Evolutionary conservation across 2,797 vertebrate species (phyloP).

Genomic region (Mastacembelus armatus): DNA sequence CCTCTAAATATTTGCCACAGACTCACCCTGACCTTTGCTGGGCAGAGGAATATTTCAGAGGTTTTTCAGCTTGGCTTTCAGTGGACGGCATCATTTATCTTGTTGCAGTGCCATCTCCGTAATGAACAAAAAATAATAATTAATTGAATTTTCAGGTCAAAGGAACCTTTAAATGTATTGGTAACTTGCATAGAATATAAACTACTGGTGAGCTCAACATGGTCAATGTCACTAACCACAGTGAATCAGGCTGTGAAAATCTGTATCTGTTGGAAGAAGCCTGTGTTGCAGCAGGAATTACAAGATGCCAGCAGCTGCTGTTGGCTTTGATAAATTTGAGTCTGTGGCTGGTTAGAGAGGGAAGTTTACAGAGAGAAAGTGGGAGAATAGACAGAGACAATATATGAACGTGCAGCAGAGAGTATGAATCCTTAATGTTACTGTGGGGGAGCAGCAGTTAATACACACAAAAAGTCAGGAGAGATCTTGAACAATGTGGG

Average conservation of each 20-base stretch:
- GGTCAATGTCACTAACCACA: background rate
- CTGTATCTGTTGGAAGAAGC: conserved; percentile 14
- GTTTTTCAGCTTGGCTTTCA: too few relatives aligned
- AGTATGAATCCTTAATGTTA: too few relatives aligned
- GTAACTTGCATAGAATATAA: background rate
- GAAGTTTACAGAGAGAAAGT: too few relatives aligned
- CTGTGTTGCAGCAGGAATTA: conserved; percentile 27
- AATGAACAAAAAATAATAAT: background rate
- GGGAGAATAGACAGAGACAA: background rate
- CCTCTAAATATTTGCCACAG: too few relatives aligned
- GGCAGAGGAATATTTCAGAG: too few relatives aligned
- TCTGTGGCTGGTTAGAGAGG: conserved; percentile 23
- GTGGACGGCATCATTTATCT: background rate
- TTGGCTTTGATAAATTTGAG: conserved; percentile 61
- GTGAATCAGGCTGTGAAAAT: conserved; percentile 17
- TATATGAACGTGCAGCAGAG: background rate
- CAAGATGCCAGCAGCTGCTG: conserved; percentile 32
- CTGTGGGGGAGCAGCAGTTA: too few relatives aligned
- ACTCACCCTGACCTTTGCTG: too few relatives aligned
- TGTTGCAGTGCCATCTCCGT: background rate
- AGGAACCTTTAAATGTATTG: background rate
- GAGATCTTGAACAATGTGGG: too few relatives aligned
- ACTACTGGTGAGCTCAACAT: background rate
- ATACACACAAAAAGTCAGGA: too few relatives aligned
- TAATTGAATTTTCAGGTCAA: background rate